Evolutionary conservation across 2,113 vertebrate species (phyloP), one percentile per base, ranked within the genome.

Genomic region (Meleagris gallopavo): DNA sequence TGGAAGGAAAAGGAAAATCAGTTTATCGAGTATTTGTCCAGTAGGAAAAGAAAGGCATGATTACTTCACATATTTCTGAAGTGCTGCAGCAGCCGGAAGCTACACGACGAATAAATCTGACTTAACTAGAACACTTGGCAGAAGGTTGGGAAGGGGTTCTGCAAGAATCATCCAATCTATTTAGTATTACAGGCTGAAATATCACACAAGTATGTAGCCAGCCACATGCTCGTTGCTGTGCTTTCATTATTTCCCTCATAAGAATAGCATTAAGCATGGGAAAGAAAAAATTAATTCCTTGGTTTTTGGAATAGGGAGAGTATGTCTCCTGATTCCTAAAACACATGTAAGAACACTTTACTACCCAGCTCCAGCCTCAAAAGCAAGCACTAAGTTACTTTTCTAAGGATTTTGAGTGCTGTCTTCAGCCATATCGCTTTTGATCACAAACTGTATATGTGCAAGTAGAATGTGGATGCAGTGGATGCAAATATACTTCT

Each of bases 401-500:
- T 80, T 25, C 60, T 87, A 45, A 38, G 41, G 18, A 46, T 85
- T 93, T 64, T 16, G 27, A 77, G 45, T 60, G 38, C 29, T 80
- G 41, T 25, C n/a, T 91, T 85, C 30, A 61, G 14, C 55, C n/a
- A 5, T 66, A 17, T 32, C 45, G 25, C 52, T 88, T 90, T 79
- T 3, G 2, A 77, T 82, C 73, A 38, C 58, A 72, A 40, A 36
- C 24, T 82, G 13, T 69, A 40, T 11, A 29, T 30, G 38, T 81
- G 24, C 25, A 88, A 83, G 48, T 27, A 71, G 38, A 88, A 52
- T 38, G 20, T 86, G 41, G 41, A 43, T 17, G 43, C 50, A 92
- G 67, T 60, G 55, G 29, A 60, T 91, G 22, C 83, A 93, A 90
- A 46, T 20, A 15, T 54, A 61, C 6, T 73, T 92, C 61, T 54